Base-by-base conservation (phyloP, 2,113 vertebrate species). In the Oryzias javanicus region DNA sequence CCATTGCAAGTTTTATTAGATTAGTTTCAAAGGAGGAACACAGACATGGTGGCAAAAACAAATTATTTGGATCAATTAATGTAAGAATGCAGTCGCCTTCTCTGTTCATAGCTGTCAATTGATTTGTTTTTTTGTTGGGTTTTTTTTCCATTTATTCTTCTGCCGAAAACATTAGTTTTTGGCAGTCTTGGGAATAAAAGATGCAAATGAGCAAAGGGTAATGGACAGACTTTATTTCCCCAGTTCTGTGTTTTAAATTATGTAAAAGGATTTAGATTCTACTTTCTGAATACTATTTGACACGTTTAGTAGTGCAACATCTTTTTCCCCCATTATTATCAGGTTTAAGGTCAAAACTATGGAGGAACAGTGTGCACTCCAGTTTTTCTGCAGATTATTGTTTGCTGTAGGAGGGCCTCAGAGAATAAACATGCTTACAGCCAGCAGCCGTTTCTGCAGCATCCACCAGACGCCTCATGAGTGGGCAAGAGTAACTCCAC, bases 401-500 rank as follows among this genome's bases (percentile, higher is more conserved):
- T 60, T 67, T 68, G 45, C 51, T 74, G 51, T 18, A 18, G 49
- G 45, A 55, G 45, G 56, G 61, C 42, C 48, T 51, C 49, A 64
- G 52, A 71, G 52, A 60, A 55, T 12, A 3, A 74, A 60, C 48
- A 54, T 8, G 5, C 56, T 77, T 55, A 18, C 40, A 48, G 49
- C 59, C 67, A 42, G 57, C 42, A 55, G 25, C 49, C 14, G 42
- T 67, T 80, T 52, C 79, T 49, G 42, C 58, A 66, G 29, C 47
- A 52, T 64, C 67, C 60, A 49, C 56, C 57, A 53, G 48, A 46
- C 52, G 6, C 67, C 55, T 68, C 53, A 55, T 66, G 68, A 79
- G 68, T 72, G 66, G 66, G 54, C 71, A 63, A 60, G 59, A 83
- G 60, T 62, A 75, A 80, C 70, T 76, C 55, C 44, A 29, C 64